Base-by-base conservation (phyloP, 2,113 vertebrate species). In the Corythoichthys haematopterus region DNA sequence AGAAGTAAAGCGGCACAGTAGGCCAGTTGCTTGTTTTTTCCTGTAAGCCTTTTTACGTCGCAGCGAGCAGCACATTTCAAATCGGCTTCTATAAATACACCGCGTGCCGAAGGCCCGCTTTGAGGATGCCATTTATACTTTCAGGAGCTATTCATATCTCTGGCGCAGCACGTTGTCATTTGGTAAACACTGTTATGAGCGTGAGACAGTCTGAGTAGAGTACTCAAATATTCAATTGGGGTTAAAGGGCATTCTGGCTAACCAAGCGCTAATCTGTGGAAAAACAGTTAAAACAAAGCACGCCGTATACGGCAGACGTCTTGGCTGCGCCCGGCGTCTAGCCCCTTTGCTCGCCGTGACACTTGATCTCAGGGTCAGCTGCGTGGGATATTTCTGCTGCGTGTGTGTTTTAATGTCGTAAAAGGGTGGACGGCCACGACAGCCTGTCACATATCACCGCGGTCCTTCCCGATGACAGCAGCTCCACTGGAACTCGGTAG, bases 281-380 rank as follows among this genome's bases (percentile, higher is more conserved):
- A 71, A 76, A 66, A 79, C 68, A 80, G 43, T 59, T 55, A 68
- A 68, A 78, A 79, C 10, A 13, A 33, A 13, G 9, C 6, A 2
- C 12, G 33, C 2, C 12, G 13, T 46, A 46, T 14, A 5, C 5
- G 43, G 40, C 59, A 7, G n/a, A 13, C 9, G 58, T 60, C 58
- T 70, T 20, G 15, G 52, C 68, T 4, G 63, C 45, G 65, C 71
- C 48, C 38, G 62, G 55, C 68, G 61, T 66, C 65, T 61, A 35
- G 15, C 60, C 74, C 77, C 80, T 65, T 46, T 37, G 65, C 62
- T 56, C 46, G 80, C 80, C 72, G 57, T 81, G 88, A 89, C 84
- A 92, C 81, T 86, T 84, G 90, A 91, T 89, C 88, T 79, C 66
- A 50, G 84, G 85, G 88, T 92, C 90, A 90, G 89, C 90, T 91